Conservation (phyloP, 2,888 invertebrate species). For the Platycnemis pennipes region DNA sequence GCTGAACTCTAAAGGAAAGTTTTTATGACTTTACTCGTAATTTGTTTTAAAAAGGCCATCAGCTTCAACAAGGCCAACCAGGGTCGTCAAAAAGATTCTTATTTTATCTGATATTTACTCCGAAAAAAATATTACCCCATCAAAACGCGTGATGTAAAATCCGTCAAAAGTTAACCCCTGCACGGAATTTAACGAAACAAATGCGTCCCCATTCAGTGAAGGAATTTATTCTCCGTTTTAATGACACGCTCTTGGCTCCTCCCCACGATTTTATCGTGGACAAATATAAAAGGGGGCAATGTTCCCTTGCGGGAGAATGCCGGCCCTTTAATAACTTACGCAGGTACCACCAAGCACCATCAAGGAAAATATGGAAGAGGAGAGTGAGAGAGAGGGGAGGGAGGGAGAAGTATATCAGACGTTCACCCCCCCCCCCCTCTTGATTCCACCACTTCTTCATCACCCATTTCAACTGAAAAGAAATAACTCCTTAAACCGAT, state of each 20-base stretch:
- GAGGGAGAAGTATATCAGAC: not conserved
- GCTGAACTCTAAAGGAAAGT: not conserved
- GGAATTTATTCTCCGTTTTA: not conserved
- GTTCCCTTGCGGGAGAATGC: conserved; percentile 10
- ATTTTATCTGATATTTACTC: not conserved
- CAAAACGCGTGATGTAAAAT: not conserved
- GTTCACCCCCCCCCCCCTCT: not conserved
- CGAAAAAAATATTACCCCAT: not conserved
- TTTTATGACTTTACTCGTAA: not conserved
- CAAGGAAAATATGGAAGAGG: not conserved
- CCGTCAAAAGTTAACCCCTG: not conserved
- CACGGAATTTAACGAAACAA: not conserved
- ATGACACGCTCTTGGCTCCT: not conserved
- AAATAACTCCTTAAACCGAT: conserved; percentile 16
- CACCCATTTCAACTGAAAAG: not conserved
- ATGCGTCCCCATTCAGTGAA: not conserved
- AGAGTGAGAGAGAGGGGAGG: no score
- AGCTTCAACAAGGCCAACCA: no score
- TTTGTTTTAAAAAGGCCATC: not conserved
- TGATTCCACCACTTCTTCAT: not conserved
- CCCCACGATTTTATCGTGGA: not conserved
- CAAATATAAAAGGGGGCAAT: not conserved
- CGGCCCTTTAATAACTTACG: conserved; percentile 55
- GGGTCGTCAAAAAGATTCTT: not conserved
- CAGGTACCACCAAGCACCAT: conserved; percentile 54